Evolutionary conservation across 2,888 invertebrate genomes (phyloP), one percentile per base, ranked within the genome.

Genomic region (Drosophila monieri): DNA sequence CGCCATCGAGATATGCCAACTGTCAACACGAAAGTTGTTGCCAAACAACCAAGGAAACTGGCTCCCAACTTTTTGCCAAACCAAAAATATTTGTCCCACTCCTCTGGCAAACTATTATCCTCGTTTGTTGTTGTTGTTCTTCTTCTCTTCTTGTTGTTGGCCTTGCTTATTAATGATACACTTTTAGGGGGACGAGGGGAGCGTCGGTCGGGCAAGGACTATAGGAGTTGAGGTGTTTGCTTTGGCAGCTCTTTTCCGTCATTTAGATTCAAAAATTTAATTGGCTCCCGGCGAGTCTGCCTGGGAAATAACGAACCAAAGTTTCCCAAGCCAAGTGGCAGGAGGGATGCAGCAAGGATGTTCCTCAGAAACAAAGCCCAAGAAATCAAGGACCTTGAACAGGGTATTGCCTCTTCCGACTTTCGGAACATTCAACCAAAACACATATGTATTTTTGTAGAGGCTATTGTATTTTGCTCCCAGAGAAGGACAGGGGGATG

Each of bases 21-120:
- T 66, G 66, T 66, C 66, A 66, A 66, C 56, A 51, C 48, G 9
- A 66, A 66, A 66, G 65, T 66, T 66, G 66, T 65, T 65, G 65
- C 64, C 64, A 65, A 65, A 65, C 65, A 64, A 64, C 64, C 65
- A 64, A 64, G 35, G 35, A 35, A 35, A n/a, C 41, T 15, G 12
- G 53, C 64, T 23, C 43, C 41, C 57, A 67, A 57, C 57, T 67
- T 67, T 67, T 35, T 30, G 64, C 64, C 56, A 37, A 56, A 51
- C 66, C 66, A 56, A 66, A 66, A 66, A 66, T 67, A 67, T 65
- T 55, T 65, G 25, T 25, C 47, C 44, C 35, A 21, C 48, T 27
- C 49, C 8, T 12, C 41, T 30, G 44, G 30, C 8, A 64, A 62
- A 64, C 62, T 64, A 64, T 64, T 43, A 54, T 41, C 27, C 37